These are phyloP conservation scores for Hypocryptadius cinnamomeus DNA, from an alignment of 2,113 vertebrate genomes.

Conservation along the genomic window DNA sequence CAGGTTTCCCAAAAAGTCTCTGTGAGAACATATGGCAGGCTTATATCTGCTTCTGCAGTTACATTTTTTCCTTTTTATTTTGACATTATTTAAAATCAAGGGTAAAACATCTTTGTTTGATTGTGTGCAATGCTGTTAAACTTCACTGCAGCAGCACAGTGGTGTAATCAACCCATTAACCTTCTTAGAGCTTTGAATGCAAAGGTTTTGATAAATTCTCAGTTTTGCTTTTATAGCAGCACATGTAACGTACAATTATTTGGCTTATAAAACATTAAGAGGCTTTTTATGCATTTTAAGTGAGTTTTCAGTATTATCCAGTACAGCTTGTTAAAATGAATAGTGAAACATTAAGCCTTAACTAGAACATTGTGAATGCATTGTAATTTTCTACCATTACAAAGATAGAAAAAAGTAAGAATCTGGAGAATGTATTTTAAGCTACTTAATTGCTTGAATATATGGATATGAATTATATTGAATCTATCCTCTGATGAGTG, in stretches of 20 bases:
- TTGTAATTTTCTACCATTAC: not conserved
- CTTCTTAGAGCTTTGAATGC: not conserved
- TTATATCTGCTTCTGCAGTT: not conserved
- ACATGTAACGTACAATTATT: not conserved
- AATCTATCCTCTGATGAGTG: not conserved
- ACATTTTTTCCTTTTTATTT: not conserved
- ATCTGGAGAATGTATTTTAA: not conserved
- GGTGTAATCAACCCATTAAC: not conserved
- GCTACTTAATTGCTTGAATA: not conserved
- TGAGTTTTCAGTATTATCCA: not conserved
- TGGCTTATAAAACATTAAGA: not conserved
- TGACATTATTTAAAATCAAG: not conserved
- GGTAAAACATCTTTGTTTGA: not conserved
- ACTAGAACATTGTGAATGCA: not conserved
- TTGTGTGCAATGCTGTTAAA: not conserved
- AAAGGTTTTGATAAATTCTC: not conserved
- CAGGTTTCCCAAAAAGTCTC: not conserved
- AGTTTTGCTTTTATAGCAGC: not conserved
- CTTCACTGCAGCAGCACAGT: not conserved
- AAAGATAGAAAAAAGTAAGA: not conserved
- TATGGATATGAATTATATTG: not conserved
- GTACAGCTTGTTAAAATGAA: not conserved
- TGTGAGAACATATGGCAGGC: not conserved
- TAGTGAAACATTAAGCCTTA: not conserved
- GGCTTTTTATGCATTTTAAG: not conserved